These are phyloP conservation scores for Dolichotis patagonum DNA, from an alignment of 2,113 vertebrate genomes.

Conservation along the genomic window DNA sequence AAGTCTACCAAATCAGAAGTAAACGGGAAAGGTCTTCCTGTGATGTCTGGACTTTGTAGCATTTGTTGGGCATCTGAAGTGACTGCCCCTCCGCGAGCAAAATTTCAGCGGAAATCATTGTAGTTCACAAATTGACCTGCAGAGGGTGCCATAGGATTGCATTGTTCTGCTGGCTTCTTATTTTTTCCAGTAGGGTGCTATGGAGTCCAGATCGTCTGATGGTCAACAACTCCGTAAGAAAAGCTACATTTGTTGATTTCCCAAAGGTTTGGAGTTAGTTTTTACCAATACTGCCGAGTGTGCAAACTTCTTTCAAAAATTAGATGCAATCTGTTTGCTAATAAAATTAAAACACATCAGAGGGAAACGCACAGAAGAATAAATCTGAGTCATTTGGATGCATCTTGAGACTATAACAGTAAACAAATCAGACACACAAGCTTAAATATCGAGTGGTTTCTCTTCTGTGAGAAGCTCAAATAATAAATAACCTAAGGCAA, in stretches of 20 bases:
- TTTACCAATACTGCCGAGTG: not conserved
- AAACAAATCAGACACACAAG: not conserved
- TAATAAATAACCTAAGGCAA: not conserved
- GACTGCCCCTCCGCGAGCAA: not conserved
- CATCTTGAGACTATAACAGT: not conserved
- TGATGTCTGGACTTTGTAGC: not conserved
- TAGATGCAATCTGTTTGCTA: not conserved
- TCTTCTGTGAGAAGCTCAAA: not conserved
- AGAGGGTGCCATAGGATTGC: slow-evolving; percentile 12
- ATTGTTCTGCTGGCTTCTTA: not conserved
- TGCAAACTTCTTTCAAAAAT: not conserved
- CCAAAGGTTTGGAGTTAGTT: not conserved
- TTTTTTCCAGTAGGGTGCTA: too few species aligned
- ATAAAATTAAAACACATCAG: not conserved
- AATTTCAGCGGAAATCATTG: not conserved
- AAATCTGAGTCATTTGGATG: not conserved
- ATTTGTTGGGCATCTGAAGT: not conserved
- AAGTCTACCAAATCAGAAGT: not conserved
- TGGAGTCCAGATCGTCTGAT: too few species aligned
- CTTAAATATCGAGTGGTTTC: not conserved
- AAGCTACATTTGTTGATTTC: not conserved
- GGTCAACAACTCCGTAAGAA: not conserved
- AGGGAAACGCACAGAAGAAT: not conserved
- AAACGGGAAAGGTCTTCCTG: not conserved
- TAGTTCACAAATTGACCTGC: not conserved